Conservation (phyloP, 2,113 vertebrate species). For the Elanoides forficatus region DNA sequence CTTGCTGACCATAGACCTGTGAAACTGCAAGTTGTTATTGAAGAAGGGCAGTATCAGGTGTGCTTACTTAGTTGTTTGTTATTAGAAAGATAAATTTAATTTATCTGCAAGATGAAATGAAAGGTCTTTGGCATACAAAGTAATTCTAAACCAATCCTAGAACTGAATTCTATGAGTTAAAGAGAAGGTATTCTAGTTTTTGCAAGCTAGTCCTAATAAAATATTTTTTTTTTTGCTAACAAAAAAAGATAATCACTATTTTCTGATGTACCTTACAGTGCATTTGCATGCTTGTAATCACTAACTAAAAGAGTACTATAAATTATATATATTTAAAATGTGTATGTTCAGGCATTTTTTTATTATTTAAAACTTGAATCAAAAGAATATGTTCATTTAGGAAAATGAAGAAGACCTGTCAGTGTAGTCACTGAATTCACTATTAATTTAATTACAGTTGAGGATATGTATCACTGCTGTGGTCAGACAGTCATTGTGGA, state of each 20-base stretch:
- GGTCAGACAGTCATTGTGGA: slow-evolving; percentile 15
- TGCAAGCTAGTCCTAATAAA: not conserved
- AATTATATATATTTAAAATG: not conserved
- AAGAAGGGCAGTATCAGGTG: not conserved
- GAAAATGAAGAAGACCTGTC: slow-evolving; percentile 42
- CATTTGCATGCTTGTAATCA: slow-evolving; percentile 38
- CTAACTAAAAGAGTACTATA: slow-evolving; percentile 1
- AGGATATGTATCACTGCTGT: slow-evolving; percentile 8
- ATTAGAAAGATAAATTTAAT: slow-evolving; percentile 22
- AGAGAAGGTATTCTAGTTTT: not conserved
- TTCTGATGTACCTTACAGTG: not conserved
- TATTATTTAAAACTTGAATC: slow-evolving; percentile 56
- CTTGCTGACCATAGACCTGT: not conserved
- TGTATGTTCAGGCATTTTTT: slow-evolving; percentile 16
- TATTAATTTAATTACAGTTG: slow-evolving; percentile 62
- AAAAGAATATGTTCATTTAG: slow-evolving; percentile 62
- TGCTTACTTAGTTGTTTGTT: slow-evolving; percentile 5
- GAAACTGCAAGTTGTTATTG: not conserved
- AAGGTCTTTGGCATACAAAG: not conserved
- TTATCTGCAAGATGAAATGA: not conserved
- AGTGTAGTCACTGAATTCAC: slow-evolving; percentile 49
- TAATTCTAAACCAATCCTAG: not conserved
- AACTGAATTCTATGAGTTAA: not conserved
- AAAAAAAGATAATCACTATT: not conserved
- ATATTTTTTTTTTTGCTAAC: not conserved